Percentiles rank a stretch among this genome's conserved stretches.
Evolutionary conservation across 1,140 invertebrate species (phyloP).

Genomic region (Solen grandis): DNA sequence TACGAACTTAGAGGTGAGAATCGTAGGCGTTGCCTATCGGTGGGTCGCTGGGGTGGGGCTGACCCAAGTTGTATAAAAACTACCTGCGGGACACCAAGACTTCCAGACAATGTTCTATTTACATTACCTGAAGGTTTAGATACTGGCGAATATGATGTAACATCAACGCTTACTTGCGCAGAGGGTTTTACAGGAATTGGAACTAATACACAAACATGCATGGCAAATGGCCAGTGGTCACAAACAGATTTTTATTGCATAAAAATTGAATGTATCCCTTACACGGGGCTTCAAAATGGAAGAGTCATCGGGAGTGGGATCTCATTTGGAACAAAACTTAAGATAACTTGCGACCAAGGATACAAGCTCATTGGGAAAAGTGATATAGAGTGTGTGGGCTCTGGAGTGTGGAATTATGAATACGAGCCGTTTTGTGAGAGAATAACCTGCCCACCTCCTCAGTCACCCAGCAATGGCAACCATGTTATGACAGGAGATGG

Average conservation of each 20-base stretch:
- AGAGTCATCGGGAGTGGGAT: slow-evolving; percentile 23
- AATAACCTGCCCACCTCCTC: slow-evolving; percentile 47
- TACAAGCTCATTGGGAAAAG: slow-evolving; percentile 69
- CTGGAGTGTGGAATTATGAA: slow-evolving; percentile 59
- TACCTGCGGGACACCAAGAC: slow-evolving; percentile 64
- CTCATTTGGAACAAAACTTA: slow-evolving; percentile 56
- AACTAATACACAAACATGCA: slow-evolving; percentile 66
- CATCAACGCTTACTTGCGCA: slow-evolving; percentile 65
- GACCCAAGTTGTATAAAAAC: slow-evolving; percentile 61
- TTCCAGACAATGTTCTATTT: slow-evolving; percentile 53
- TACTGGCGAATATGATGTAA: slow-evolving; percentile 55
- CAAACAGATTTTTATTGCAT: slow-evolving; percentile 60
- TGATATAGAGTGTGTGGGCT: slow-evolving; percentile 57
- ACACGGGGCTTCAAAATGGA: slow-evolving; percentile 60
- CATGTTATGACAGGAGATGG: background rate
- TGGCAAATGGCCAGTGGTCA: slow-evolving; percentile 67
- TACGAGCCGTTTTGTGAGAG: slow-evolving; percentile 37
- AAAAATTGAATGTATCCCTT: slow-evolving; percentile 59
- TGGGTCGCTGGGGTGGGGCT: slow-evolving; percentile 62
- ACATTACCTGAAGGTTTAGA: slow-evolving; percentile 3
- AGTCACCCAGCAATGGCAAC: slow-evolving; percentile 44
- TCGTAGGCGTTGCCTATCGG: slow-evolving; percentile 55
- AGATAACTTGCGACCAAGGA: slow-evolving; percentile 72
- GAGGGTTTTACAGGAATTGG: slow-evolving; percentile 75
- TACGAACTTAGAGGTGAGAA: slow-evolving; percentile 82